Base-by-base conservation (phyloP, 2,797 vertebrate species). In the Halcyon badia region DNA sequence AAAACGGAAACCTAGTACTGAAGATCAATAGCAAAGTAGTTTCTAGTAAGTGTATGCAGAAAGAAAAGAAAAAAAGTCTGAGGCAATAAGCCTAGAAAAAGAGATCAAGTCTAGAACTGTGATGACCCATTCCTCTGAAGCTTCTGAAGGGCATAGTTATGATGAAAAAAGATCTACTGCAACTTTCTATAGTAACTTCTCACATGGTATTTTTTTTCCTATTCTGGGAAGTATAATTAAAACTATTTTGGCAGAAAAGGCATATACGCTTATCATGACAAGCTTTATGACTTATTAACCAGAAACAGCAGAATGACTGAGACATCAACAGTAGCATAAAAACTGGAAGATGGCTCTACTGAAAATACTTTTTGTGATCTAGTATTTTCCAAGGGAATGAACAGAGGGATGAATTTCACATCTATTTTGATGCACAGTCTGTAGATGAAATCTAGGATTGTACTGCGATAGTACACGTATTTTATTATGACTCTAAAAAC, bases 201-300 rank as follows among this genome's bases (percentile, higher is more conserved):
- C 66, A 78, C 3, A 0, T 46, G 52, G 41, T 86, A 6, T 1
- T 24, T 90, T 92, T 83, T 85, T 91, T 46, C 69, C 69, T 93
- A 7, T 94, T 90, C 69, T 90, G 79, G 83, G 52, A 88, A 57
- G 72, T 81, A 25, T 73, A 91, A 79, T 33, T 83, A 64, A 83
- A 85, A 54, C 31, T 89, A 57, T 86, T 96, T 90, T 96, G 84
- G 49, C 80, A 91, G 91, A 68, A 90, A 49, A 94, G 44, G 78
- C 54, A 79, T 62, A 64, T 11, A 71, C 37, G 64, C 52, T 88
- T 91, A 83, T n/a, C 71, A 78, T 90, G 76, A 87, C 82, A 85
- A 68, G 28, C 78, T 95, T 96, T 95, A 83, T 91, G 77, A 86
- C 85, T 93, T 96, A 91, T 33, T 93, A 93, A 91, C 65, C 76